Evolutionary conservation across 1,140 invertebrate species (phyloP), one percentile per base, ranked within the genome.

Genomic region (Neoseiulus cucumeris): DNA sequence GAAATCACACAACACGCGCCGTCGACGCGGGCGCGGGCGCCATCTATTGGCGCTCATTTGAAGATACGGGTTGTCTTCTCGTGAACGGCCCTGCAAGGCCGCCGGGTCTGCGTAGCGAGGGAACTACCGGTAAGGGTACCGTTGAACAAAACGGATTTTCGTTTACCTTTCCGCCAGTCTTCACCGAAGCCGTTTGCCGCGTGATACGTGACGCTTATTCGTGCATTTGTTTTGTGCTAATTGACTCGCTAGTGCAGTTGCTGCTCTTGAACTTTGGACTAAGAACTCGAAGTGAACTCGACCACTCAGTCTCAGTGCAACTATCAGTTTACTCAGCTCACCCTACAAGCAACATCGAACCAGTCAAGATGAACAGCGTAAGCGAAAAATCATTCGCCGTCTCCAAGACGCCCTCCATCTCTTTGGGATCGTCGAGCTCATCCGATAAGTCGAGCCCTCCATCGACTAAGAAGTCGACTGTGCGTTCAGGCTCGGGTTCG

Each of bases 381-480:
- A 59, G 51, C 51, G 51, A 59, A 33, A 59, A 59, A 33, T 59
- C 51, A 14, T 59, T 59, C 22, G 25, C 51, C 51, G 51, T 59
- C 22, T 59, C 51, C 14, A 59, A 59, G 51, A 59, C 25, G 25
- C 51, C 51, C 25, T 59, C 51, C 14, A 59, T 59, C 33, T 59
- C 51, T 12, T 25, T 59, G 17, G 51, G 51, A 14, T 59, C 51
- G 22, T 39, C 33, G 33, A 39, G 33, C 33, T 39, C 33, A 39
- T 39, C 33, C 4, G 51, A 59, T 14, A 59, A 59, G 33, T 59
- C 51, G 51, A 59, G 51, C 22, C 51, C 51, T 17, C 51, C 51
- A 2, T 25, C 51, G 51, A 59, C 51, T 33, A 59, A 59, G 51
- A 59, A 59, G 51, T 59, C 51, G 51, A 25, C 51, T 25, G 14